Percentiles rank a stretch among this genome's conserved stretches.
Conservation (phyloP, 2,113 vertebrate genomes). For the Trogon surrucura region DNA sequence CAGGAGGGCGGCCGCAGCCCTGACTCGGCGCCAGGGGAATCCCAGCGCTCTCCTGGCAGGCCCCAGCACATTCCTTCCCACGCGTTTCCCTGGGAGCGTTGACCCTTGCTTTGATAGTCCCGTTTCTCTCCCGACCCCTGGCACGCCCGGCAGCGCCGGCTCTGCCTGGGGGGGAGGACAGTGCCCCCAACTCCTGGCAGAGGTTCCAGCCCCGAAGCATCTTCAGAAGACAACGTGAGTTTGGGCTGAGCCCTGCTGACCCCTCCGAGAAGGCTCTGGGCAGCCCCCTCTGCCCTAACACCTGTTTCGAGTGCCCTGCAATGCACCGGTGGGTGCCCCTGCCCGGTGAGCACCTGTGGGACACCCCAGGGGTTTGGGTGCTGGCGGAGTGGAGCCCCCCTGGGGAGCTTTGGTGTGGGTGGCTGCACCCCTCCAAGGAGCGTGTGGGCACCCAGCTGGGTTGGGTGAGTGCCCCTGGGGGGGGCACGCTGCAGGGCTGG, state of each 20-base stretch:
- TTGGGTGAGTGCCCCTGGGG: too few species aligned
- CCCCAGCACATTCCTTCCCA: slow-evolving; percentile 49
- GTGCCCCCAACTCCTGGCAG: background rate
- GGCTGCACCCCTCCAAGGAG: too few species aligned
- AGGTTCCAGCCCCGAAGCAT: background rate
- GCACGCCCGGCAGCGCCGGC: background rate
- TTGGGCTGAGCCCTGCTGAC: background rate
- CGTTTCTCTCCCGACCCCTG: background rate
- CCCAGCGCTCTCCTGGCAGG: background rate
- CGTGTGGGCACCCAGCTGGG: too few species aligned
- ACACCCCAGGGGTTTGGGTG: rapidly evolving
- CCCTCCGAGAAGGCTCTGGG: rapidly evolving
- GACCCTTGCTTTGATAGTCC: background rate
- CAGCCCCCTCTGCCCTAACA: background rate
- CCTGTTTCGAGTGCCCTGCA: rapidly evolving
- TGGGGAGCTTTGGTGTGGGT: too few species aligned
- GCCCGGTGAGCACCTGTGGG: background rate
- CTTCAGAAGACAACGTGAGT: rapidly evolving
- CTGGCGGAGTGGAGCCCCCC: background rate
- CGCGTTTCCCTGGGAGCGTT: slow-evolving; percentile 46
- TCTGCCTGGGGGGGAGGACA: background rate
- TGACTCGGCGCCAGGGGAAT: slow-evolving; percentile 46
- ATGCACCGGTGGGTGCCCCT: rapidly evolving
- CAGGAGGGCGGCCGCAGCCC: background rate
- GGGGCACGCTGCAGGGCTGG: too few species aligned